These are phyloP conservation scores for Myotis brandtii DNA, from an alignment of 2,113 vertebrate species.

Conservation along the genomic window DNA sequence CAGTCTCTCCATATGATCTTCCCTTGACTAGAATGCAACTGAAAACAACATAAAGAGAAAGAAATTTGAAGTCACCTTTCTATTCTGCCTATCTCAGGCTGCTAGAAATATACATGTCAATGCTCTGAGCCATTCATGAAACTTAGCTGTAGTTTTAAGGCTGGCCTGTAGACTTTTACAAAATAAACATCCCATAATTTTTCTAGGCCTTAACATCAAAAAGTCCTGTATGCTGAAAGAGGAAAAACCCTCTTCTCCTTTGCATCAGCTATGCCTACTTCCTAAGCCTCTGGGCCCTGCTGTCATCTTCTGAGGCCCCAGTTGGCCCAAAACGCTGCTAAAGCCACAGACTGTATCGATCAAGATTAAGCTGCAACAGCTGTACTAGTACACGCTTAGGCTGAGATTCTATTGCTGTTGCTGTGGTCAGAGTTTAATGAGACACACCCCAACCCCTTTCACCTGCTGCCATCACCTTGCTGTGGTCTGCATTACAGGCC, in stretches of 20 bases:
- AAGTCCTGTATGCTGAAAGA: not conserved
- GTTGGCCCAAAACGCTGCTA: not conserved
- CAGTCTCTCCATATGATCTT: not conserved
- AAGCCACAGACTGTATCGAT: not conserved
- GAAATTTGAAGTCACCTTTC: not conserved
- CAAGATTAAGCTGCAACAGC: not conserved
- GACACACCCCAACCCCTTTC: not conserved
- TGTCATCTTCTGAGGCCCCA: not conserved
- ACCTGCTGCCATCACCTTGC: not conserved
- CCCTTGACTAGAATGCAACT: not conserved
- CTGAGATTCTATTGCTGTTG: not conserved
- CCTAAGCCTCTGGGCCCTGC: not conserved
- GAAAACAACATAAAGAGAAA: not conserved
- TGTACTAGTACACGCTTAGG: not conserved
- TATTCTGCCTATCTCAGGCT: not conserved
- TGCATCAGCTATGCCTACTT: not conserved
- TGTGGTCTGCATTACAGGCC: not conserved
- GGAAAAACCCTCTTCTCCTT: not conserved
- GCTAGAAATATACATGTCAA: not conserved
- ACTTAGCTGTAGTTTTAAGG: conserved; percentile 11
- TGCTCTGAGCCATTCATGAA: not conserved
- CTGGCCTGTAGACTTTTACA: not conserved
- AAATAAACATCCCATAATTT: not conserved
- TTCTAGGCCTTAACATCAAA: not conserved
- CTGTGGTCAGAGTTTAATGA: not conserved